Evolutionary conservation across 2,888 invertebrate genomes (phyloP).

Genomic region (Tenthredo mesomela): DNA sequence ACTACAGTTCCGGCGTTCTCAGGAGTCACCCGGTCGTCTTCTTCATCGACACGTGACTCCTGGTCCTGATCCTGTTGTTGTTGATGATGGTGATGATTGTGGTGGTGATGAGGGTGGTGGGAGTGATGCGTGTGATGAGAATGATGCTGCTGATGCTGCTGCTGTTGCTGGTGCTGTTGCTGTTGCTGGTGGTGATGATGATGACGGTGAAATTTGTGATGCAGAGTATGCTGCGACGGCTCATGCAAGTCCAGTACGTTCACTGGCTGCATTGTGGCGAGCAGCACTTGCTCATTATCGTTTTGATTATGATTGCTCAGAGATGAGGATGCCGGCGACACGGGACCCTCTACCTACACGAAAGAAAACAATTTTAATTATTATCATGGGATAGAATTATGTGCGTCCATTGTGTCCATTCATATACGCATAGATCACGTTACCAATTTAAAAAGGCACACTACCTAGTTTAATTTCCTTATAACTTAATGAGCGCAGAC

Average conservation of each 20-base stretch:
- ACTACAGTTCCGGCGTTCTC: slow-evolving; percentile 80
- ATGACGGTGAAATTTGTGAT: slow-evolving; percentile 82
- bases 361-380: slow-evolving; percentile 50
- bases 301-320: slow-evolving; percentile 76
- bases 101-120: slow-evolving; percentile 72
- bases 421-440: neutral
- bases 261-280: slow-evolving; percentile 93
- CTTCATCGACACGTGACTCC: slow-evolving; percentile 74
- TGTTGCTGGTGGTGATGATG: slow-evolving; percentile 80
- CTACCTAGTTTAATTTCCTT: neutral
- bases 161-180: slow-evolving; percentile 77
- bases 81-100: slow-evolving; percentile 53
- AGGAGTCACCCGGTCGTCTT: slow-evolving; percentile 71
- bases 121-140: slow-evolving; percentile 74
- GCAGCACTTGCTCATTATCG: slow-evolving; percentile 78
- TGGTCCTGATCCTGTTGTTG: slow-evolving; percentile 75
- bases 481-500: neutral
- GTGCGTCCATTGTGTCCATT: neutral
- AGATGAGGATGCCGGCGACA: slow-evolving; percentile 75
- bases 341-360: slow-evolving; percentile 73
- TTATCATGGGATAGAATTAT: neutral
- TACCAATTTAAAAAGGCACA: neutral
- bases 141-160: slow-evolving; percentile 77
- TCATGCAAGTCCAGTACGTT: slow-evolving; percentile 88
- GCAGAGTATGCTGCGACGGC: slow-evolving; percentile 81